Base-by-base conservation (phyloP, 2,797 vertebrate species). In the Anguilla megastoma region DNA sequence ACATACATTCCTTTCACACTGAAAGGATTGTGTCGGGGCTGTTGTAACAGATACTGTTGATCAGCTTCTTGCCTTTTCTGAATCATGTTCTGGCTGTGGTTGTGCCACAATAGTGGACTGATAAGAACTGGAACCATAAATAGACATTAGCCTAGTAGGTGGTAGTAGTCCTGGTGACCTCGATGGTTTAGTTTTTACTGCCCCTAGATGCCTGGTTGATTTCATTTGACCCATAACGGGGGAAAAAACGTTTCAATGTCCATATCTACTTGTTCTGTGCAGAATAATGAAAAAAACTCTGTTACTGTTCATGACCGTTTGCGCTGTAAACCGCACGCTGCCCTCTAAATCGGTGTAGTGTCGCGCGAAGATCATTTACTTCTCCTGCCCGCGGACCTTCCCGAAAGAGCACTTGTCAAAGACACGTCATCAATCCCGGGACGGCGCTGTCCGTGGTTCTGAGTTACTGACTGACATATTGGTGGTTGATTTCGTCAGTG, bases 41-140 rank as follows among this genome's bases (percentile, higher is more conserved):
- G 41, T 3, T n/a, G 84, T 36, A 63, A 24, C 18, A n/a, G 58
- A 33, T 36, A 60, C 48, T 33, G n/a, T 84, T 56, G 1, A 2
- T 85, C 52, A 58, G 16, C 52, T 18, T 3, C 33, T 84, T 84
- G n/a, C 21, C 45, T 21, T 58, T 18, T n/a, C 21, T 48, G 16
- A 36, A 82, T 18, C 76, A 45, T 48, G 41, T 48, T 82, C 45
- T 50, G 45, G n/a, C 21, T 82, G 6, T 14, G 7, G 54, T 14
- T 54, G 50, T 16, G 7, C 52, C 83, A 54, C 14, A 30, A n/a
- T 56, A 27, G n/a, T 30, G 21, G 21, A 84, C 45, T 30, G 24
- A 71, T 2, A 90, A 93, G 93, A 90, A 92, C 94, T 93, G 91
- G 89, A 86, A 87, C 63, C 82, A 80, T 84, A 16, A 54, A 84